Evolutionary conservation across 1,140 invertebrate species (phyloP).

Genomic region (Subanguina moxae): DNA sequence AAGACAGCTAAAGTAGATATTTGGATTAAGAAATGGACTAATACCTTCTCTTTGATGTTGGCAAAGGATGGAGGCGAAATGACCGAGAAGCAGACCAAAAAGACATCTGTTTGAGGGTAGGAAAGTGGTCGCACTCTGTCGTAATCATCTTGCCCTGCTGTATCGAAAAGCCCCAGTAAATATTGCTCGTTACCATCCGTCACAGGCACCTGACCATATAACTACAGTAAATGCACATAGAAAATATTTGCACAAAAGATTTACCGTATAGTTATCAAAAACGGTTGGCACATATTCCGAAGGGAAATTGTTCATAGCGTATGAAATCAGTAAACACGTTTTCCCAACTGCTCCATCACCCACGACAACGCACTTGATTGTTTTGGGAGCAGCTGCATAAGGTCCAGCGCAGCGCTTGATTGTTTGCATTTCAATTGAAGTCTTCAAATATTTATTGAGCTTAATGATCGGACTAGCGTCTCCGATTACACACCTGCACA

Average conservation of each 20-base stretch:
- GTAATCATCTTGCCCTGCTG: conserved; percentile 71
- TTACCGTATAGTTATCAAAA: conserved; percentile 59
- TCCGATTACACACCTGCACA: no score
- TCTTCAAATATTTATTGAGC: no score
- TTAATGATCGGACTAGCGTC: no score
- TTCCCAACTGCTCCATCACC: conserved; percentile 57
- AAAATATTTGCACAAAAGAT: conserved; percentile 19
- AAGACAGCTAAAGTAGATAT: background rate
- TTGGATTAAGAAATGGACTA: background rate
- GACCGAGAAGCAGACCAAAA: conserved; percentile 95
- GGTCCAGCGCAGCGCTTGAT: no score
- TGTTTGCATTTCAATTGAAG: no score
- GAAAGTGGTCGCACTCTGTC: conserved; percentile 83
- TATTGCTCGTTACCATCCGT: conserved; percentile 78
- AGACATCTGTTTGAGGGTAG: conserved; percentile 97
- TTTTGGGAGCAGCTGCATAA: no score
- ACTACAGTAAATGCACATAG: background rate
- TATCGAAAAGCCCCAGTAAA: conserved; percentile 92
- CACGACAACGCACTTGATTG: conserved; percentile 63
- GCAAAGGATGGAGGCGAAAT: conserved; percentile 97
- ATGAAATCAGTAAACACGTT: conserved; percentile 39
- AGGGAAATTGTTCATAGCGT: background rate
- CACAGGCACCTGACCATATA: conserved; percentile 46
- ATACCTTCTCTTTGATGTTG: conserved; percentile 97
- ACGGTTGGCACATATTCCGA: conserved; percentile 73